Conservation (phyloP, 2,888 invertebrate species). For the Hybos culiciformis region DNA sequence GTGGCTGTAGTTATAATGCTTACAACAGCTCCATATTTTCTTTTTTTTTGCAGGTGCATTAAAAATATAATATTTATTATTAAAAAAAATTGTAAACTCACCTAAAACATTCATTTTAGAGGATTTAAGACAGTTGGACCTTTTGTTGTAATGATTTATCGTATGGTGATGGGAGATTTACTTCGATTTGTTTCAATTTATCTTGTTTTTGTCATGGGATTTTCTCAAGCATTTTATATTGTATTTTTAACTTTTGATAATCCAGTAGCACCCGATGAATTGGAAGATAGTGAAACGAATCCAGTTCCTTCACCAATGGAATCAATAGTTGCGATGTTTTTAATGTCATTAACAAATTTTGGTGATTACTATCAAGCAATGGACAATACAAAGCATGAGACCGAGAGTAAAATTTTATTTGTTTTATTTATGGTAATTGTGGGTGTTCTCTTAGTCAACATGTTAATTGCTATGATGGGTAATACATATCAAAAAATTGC, state of each 20-base stretch:
- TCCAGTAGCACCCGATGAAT: constrained; percentile 66
- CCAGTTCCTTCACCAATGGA: constrained; percentile 88
- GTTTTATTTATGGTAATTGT: constrained; percentile 97
- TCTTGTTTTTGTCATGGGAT: constrained; percentile 91
- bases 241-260: constrained; percentile 82
- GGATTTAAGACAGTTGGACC: constrained; percentile 97
- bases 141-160: constrained; percentile 99
- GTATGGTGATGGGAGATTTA: constrained; percentile 95
- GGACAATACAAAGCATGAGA: constrained; percentile 74
- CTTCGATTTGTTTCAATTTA: constrained; percentile 93
- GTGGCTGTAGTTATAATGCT: constrained; percentile 88
- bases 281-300: constrained; percentile 67
- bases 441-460: constrained; percentile 86
- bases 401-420: constrained; percentile 82
- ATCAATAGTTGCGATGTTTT: constrained; percentile 93
- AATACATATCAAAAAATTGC: constrained; percentile 97
- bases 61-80: neutral
- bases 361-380: constrained; percentile 89
- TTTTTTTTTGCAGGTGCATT: constrained; percentile 84
- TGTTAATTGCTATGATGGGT: constrained; percentile 99
- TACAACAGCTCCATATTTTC: constrained; percentile 89
- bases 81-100: neutral
- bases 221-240: constrained; percentile 91
- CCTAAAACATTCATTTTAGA: constrained; percentile 39
- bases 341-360: constrained; percentile 95